A percentile compares a stretch with the other conserved stretches of the same genome.
phyloP scores from a whole-genome alignment of 2,797 vertebrate genomes.

The Amniataba percoides region DNA sequence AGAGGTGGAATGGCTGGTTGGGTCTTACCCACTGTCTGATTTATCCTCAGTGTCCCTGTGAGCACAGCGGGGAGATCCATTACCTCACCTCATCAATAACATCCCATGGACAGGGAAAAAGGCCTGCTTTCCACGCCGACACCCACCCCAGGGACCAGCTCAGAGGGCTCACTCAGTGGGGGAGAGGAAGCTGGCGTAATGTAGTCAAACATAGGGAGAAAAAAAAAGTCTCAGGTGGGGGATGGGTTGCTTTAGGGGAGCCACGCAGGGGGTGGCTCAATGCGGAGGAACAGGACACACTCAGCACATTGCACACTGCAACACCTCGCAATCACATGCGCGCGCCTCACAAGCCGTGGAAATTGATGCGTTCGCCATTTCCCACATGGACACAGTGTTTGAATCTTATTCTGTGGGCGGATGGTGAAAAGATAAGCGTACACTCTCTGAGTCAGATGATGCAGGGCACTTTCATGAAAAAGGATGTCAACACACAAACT shows the following conservation, averaged over 20 bases:
- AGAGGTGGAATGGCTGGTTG: slow-evolving; percentile 84
- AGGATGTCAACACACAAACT: slow-evolving; percentile 30
- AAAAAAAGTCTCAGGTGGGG: slow-evolving; percentile 73
- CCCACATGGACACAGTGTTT: slow-evolving; percentile 29
- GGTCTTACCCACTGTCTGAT: slow-evolving; percentile 85
- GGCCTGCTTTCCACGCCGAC: slow-evolving; percentile 76
- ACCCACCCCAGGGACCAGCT: slow-evolving; percentile 80
- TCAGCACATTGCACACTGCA: slow-evolving; percentile 62
- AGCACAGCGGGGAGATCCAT: slow-evolving; percentile 85
- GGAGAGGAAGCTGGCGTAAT: slow-evolving; percentile 67
- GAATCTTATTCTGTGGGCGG: slow-evolving; percentile 39
- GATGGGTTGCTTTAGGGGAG: slow-evolving; percentile 67
- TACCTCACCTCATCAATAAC: slow-evolving; percentile 86
- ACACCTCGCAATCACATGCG: slow-evolving; percentile 34
- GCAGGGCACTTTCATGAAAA: slow-evolving; percentile 26
- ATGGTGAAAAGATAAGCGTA: slow-evolving; percentile 41
- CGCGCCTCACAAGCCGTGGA: slow-evolving; percentile 23
- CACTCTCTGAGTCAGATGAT: slow-evolving; percentile 42
- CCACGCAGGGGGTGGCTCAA: slow-evolving; percentile 52
- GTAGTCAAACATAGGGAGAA: slow-evolving; percentile 71
- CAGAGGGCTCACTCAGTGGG: slow-evolving; percentile 63
- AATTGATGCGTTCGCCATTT: slow-evolving; percentile 41
- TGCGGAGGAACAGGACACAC: slow-evolving; percentile 44
- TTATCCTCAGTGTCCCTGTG: slow-evolving; percentile 85
- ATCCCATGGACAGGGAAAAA: slow-evolving; percentile 78